Evolutionary conservation across 1,140 invertebrate genomes (phyloP), one percentile per base, ranked within the genome.

Genomic region (Hycleus cichorii): DNA sequence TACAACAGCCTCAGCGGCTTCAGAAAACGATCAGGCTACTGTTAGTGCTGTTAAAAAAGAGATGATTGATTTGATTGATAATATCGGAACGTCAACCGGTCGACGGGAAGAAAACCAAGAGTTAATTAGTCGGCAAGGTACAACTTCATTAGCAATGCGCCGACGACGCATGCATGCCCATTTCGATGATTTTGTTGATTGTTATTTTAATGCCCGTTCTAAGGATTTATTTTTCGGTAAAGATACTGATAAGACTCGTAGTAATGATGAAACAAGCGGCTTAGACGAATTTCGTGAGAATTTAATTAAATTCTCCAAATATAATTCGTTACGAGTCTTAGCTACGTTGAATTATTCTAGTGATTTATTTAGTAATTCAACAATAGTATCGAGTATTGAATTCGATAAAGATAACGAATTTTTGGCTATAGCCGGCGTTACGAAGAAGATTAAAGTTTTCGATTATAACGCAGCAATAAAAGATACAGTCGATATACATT

Each of bases 371-470:
- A 92, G 90, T 68, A 88, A 87, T 69, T 91, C 92, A 1, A 95
- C 91, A 24, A 97, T 97, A 67, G 94, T 97, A 0, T 96, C 93
- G 6, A 94, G 91, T 64, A 96, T 98, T 64, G 95, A 97, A 75
- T 98, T 98, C 77, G 94, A 98, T 70, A 93, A 95, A 74, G 94
- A 97, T 73, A 90, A 91, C 72, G 94, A 97, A 77, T 93, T 88
- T 75, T 97, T 98, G 77, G 95, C 94, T 0, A 95, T 97, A 63
- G 95, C 94, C 43, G 95, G 95, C 10, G 93, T 98, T 1, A 96
- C 94, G 0, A 96, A 95, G 71, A 84, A 91, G 57, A 97, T 98
- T 39, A 96, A 97, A 76, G 86, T 96, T 18, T 91, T 93, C 78
- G 93, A 97, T 70, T 97, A 93, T 75, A 83, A 84, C 27, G 81